These are phyloP conservation scores for Caenorhabditis angaria DNA, from an alignment of 2,888 invertebrate genomes.

Conservation along the genomic window DNA sequence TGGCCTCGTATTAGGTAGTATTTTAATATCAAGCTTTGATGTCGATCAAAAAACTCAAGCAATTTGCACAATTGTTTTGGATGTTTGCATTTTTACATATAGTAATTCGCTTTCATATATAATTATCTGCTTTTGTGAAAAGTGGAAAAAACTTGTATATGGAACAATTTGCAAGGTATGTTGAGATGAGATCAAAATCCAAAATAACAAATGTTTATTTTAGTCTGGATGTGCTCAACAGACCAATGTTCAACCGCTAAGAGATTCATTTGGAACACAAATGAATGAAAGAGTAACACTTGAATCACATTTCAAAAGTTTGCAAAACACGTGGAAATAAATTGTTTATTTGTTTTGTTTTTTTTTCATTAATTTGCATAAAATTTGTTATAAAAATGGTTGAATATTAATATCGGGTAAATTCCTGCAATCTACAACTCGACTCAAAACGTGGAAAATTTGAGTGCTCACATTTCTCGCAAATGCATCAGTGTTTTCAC, in stretches of 20 bases:
- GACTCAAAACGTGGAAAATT: background rate
- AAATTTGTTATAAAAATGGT: background rate
- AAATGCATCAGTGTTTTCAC: constrained; percentile 4
- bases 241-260: constrained; percentile 11
- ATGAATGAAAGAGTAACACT: constrained; percentile 19
- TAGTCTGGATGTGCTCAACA: background rate
- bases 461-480: background rate
- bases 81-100: constrained; percentile 18
- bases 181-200: background rate
- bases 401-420: background rate
- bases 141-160: constrained; percentile 21
- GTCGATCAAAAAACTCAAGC: constrained; percentile 15
- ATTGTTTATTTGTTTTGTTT: too few species aligned
- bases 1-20: constrained; percentile 22
- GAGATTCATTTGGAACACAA: constrained; percentile 22
- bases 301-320: constrained; percentile 15
- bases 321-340: constrained; percentile 18
- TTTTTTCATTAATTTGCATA: too few species aligned
- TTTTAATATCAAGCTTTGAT: constrained; percentile 24
- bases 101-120: constrained; percentile 20
- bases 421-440: background rate
- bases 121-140: constrained; percentile 22
- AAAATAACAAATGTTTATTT: background rate
- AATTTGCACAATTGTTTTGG: constrained; percentile 19
- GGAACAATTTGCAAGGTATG: constrained; percentile 20